phyloP scores from a whole-genome alignment of 1,140 invertebrate genomes.

The Papilio aristodemus region DNA sequence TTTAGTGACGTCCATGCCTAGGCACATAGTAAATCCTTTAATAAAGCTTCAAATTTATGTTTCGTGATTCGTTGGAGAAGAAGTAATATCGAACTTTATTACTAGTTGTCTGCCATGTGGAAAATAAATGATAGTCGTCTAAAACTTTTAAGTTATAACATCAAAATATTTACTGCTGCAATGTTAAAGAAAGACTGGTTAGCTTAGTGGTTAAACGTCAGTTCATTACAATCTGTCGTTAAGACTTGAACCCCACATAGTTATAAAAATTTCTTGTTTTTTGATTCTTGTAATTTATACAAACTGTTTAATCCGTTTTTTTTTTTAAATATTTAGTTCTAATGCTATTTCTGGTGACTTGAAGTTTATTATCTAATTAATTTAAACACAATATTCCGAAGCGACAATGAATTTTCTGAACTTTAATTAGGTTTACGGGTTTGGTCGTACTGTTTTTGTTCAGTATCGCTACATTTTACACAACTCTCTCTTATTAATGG shows the following conservation, averaged over 20 bases:
- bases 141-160: neutral
- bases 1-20: conserved; percentile 27
- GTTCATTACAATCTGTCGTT: neutral
- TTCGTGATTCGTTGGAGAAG: conserved; percentile 30
- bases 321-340: neutral
- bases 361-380: neutral
- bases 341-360: neutral
- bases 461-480: conserved; percentile 3
- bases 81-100: conserved; percentile 26
- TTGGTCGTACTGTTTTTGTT: neutral
- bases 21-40: conserved; percentile 32
- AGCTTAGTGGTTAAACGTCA: neutral
- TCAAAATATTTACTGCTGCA: conserved; percentile 1
- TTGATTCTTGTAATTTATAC: too few relatives aligned
- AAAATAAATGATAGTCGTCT: conserved; percentile 27
- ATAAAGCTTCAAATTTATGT: conserved; percentile 33
- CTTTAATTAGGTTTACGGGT: neutral
- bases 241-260: neutral
- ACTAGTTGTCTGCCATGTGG: conserved; percentile 26
- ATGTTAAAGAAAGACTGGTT: neutral
- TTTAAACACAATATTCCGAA: neutral
- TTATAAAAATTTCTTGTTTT: too few relatives aligned
- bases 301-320: too few relatives aligned
- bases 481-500: neutral
- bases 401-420: neutral